phyloP scores from a whole-genome alignment of 2,113 vertebrate genomes.

The Gobio gobio region DNA sequence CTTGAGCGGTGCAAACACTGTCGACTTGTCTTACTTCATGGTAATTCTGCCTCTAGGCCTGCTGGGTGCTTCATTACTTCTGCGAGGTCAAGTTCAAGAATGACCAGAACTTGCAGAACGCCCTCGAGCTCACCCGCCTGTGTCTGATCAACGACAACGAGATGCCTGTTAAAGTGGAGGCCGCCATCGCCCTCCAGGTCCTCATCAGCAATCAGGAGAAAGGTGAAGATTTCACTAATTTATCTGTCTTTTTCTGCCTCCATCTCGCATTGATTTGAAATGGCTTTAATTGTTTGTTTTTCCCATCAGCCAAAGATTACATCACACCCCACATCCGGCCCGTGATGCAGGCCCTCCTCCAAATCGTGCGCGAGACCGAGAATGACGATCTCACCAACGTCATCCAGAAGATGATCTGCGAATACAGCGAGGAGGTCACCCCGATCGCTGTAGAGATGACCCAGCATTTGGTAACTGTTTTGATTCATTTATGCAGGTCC shows the following conservation, averaged over 20 bases:
- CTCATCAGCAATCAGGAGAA: slow-evolving; percentile 99
- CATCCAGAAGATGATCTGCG: slow-evolving; percentile 99
- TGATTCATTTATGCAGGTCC: neutral
- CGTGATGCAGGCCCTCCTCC: slow-evolving; percentile 97
- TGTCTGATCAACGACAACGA: slow-evolving; percentile 97
- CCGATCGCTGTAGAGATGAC: slow-evolving; percentile 99
- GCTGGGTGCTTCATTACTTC: slow-evolving; percentile 99
- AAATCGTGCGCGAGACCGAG: slow-evolving; percentile 98
- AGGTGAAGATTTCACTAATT: slow-evolving; percentile 76
- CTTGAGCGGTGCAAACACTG: neutral
- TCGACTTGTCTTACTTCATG: neutral
- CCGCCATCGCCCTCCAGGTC: slow-evolving; percentile 96
- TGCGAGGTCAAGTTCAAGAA: slow-evolving; percentile 99
- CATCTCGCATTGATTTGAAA: neutral
- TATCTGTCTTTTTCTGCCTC: neutral
- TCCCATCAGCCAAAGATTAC: slow-evolving; percentile 91
- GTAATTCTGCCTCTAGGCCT: slow-evolving; percentile 79
- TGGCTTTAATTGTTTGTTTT: neutral
- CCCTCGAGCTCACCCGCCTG: slow-evolving; percentile 90
- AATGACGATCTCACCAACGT: slow-evolving; percentile 99
- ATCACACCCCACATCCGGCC: slow-evolving; percentile 95
- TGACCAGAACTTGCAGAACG: slow-evolving; percentile 96
- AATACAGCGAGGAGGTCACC: slow-evolving; percentile 98
- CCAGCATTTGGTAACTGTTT: slow-evolving; percentile 88
- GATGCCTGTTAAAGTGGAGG: slow-evolving; percentile 99